phyloP scores from a whole-genome alignment of 2,888 invertebrate genomes.

The Psylliodes chrysocephalus region DNA sequence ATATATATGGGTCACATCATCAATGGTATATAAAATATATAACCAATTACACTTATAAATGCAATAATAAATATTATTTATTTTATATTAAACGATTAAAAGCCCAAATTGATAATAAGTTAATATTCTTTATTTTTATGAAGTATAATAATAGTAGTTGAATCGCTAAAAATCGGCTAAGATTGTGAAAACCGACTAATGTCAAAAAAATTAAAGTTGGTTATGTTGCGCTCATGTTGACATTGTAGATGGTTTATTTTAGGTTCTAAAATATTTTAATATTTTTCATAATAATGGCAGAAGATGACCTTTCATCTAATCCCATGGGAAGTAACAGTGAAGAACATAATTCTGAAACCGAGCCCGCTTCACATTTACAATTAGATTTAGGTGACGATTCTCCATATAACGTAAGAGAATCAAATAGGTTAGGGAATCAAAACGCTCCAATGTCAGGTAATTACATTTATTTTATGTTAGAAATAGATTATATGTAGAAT shows the following conservation, averaged over 20 bases:
- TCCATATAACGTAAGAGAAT: conserved; percentile 46
- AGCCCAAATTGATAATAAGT: no score
- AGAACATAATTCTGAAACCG: conserved; percentile 45
- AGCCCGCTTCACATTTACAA: conserved; percentile 46
- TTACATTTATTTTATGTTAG: conserved; percentile 10
- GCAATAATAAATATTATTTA: no score
- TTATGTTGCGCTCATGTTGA: conserved; percentile 14
- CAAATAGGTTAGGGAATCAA: conserved; percentile 54
- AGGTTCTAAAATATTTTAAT: conserved; percentile 30
- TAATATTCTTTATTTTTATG: no score
- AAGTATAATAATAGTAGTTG: no score
- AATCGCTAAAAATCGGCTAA: no score
- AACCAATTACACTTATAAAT: no score
- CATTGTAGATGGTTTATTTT: conserved; percentile 23
- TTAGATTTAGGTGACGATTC: conserved; percentile 56
- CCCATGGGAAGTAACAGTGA: conserved; percentile 37
- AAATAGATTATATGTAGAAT: no score
- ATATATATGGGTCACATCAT: no score
- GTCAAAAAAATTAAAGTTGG: background rate
- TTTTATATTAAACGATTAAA: no score
- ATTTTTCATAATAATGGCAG: conserved; percentile 43
- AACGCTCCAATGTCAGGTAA: conserved; percentile 48
- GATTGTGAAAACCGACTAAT: no score
- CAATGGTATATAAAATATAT: no score
- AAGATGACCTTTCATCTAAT: conserved; percentile 43